Conservation (phyloP, 2,113 vertebrate genomes). For the Psilopsiagon aurifrons region DNA sequence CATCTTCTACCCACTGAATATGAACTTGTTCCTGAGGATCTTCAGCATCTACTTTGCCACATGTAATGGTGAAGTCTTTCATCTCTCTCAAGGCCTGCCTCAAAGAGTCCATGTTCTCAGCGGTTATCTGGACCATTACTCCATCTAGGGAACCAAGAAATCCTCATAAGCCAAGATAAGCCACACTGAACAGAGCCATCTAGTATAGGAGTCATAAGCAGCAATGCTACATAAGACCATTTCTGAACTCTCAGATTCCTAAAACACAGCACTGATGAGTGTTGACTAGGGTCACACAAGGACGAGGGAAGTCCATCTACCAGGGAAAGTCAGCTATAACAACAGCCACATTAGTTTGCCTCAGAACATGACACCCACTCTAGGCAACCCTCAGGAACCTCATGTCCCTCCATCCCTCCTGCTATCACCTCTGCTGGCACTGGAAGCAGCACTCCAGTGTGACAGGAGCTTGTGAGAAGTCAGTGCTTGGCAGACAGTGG, state of each 20-base stretch:
- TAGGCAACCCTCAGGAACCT: neutral
- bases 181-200: neutral
- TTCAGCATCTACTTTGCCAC: conserved; percentile 91
- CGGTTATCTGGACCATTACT: conserved; percentile 98
- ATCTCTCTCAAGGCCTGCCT: conserved; percentile 94
- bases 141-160: conserved; percentile 82
- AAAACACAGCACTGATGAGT: accelerated
- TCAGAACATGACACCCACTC: neutral
- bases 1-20: conserved; percentile 96
- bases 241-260: neutral
- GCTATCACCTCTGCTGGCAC: accelerated
- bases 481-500: neutral
- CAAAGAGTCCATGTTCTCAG: conserved; percentile 94
- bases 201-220: neutral
- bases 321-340: neutral
- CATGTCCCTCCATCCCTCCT: accelerated
- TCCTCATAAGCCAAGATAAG: neutral
- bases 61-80: conserved; percentile 95
- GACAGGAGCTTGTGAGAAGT: neutral
- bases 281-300: neutral
- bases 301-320: neutral
- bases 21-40: conserved; percentile 92
- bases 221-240: accelerated
- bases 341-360: accelerated
- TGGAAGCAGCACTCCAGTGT: neutral